Evolutionary conservation across 2,888 invertebrate species (phyloP), one percentile per base, ranked within the genome.

Genomic region (Drosophila pseudotakahashii): DNA sequence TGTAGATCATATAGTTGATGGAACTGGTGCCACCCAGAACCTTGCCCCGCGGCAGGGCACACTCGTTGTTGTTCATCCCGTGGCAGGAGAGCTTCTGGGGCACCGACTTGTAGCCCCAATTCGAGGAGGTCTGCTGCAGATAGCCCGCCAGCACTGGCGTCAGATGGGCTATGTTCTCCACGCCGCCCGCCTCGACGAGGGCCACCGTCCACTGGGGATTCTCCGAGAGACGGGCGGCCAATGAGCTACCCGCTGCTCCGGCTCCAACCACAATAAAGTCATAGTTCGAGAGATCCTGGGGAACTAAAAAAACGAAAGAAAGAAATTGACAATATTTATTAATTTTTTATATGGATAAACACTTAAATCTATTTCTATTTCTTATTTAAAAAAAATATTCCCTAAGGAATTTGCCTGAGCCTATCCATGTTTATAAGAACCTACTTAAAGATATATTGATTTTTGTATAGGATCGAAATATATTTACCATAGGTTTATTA

Each of bases 201-300:
- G 93, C 90, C 11, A 94, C 92, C 2, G 89, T 92, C 92, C 93
- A 93, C 7, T 91, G 79, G 50, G 88, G 90, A 77, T 91, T 90
- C 80, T 92, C 92, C 3, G 91, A 88, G 48, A 92, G 88, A 3
- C 92, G 89, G 66, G 92, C 92, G 0, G 92, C 92, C 32, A 92
- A 63, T 0, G 92, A 90, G 75, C 92, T 91, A 23, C 97, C 97
- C 89, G 97, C 97, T 9, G 97, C 97, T 34, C 97, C 97, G 1
- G 95, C 95, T 7, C 97, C 97, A 9, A 97, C 94, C 41, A 97
- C 93, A 73, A 97, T 96, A 87, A 97, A 97, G 90, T 97, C 96
- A 87, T 96, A 97, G 36, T 94, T 93, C 0, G 94, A 93, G 70
- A n/a, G 30, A n/a, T 81, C 47, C n/a, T 44, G 50, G n/a, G 81